Base-by-base conservation (phyloP, 2,113 vertebrate genomes). In the Engystomops pustulosus region DNA sequence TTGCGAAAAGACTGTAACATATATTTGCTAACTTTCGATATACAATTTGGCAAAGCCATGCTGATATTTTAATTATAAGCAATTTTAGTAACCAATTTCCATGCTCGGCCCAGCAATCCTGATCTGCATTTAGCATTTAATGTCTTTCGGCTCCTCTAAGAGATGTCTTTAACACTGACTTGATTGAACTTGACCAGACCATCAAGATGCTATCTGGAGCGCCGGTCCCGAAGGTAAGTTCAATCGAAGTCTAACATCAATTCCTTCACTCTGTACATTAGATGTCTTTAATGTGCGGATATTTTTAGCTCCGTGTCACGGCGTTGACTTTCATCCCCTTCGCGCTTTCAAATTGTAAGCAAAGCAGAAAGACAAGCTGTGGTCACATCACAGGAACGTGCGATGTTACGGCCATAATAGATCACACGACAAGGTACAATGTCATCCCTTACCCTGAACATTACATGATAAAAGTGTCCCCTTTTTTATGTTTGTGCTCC, bases 381-480 rank as follows among this genome's bases (percentile, higher is more conserved):
- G 49, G 32, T 30, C 18, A 68, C 53, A 55, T 30, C 49, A 74
- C 45, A 82, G 18, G 20, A 44, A 60, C 27, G 20, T 30, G n/a
- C 27, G 60, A 77, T 67, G 45, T 76, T 51, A 83, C 20, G n/a
- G 30, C 69, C 41, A 25, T 68, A 47, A 83, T 47, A 68, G 62
- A 67, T 75, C 71, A 84, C n/a, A 84, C 15, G 36, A 20, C 25
- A 68, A 36, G 65, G 70, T 65, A 83, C 55, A 67, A 77, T 77
- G 58, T 47, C 72, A 84, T 45, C 68, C 65, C 38, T 27, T 81
- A 32, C 74, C 27, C 49, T 14, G 74, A 23, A 36, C 32, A 53
- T 38, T 47, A 23, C 25, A 74, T 75, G 41, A 62, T 81, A 81
- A 75, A 84, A 84, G 32, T 83, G 70, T 65, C 70, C 27, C 1